Evolutionary conservation across 2,113 vertebrate genomes (phyloP), one percentile per base, ranked within the genome.

Genomic region (Eretmochelys imbricata): DNA sequence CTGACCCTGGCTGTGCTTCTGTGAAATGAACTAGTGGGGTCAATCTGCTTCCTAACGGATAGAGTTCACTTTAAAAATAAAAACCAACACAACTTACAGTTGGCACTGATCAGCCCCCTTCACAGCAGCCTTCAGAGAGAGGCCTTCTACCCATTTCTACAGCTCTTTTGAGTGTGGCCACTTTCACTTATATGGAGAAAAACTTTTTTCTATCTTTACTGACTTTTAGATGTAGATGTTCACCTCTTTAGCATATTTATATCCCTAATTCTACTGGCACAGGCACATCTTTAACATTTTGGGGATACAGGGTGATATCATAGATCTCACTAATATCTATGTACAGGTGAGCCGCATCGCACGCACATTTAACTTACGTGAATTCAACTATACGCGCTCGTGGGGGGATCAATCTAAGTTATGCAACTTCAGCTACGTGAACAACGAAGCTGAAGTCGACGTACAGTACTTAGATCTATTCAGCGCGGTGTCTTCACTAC

Each of bases 141-240:
- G 7, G 50, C 4, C 9, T 38, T 4, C 9, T 8, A 72, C 25
- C 25, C 10, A 82, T 12, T 8, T 1, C 16, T 11, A 57, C 0
- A 85, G 83, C 7, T 79, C 42, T 11, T 87, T 16, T 7, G 29
- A 62, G 59, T 31, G 5, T 35, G 57, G 59, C 17, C 35, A n/a
- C 35, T n/a, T 69, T 69, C 35, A n/a, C 62, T 9, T 69, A 19
- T 10, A n/a, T 35, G 35, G 35, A n/a, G 62, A 65, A 69, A 69
- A 69, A n/a, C 35, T 69, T 69, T 57, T 80, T 85, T 90, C 42
- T 90, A 5, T 35, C 29, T 46, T 35, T 2, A 9, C 35, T n/a
- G 2, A 57, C 27, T 90, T 51, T 84, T 75, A 94, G 80, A 51
- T 88, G 83, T 2, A 79, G 2, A 65, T 8, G 50, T 7, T 2